Evolutionary conservation across 2,797 vertebrate species (phyloP).

Genomic region (Peromyscus attwateri): DNA sequence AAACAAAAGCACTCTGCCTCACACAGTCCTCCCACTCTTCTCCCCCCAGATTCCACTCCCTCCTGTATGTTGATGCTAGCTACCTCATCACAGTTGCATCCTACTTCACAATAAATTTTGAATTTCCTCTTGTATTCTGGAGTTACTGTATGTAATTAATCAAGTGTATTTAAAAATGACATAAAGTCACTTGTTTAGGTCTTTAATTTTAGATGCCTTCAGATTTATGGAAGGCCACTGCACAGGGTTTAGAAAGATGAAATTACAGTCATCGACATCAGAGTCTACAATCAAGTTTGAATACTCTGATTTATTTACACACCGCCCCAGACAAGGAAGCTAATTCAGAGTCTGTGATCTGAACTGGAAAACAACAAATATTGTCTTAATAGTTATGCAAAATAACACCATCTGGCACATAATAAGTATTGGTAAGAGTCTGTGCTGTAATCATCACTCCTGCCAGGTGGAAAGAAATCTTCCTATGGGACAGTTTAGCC

Average conservation of each 20-base stretch:
- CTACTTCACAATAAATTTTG: neutral
- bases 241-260: neutral
- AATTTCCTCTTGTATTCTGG: neutral
- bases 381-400: neutral
- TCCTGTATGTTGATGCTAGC: neutral
- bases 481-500: neutral
- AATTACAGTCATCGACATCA: neutral
- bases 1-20: neutral
- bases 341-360: constrained; percentile 18
- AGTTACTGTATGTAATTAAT: neutral
- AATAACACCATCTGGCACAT: neutral
- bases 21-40: too few relatives aligned
- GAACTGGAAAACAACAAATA: constrained; percentile 13
- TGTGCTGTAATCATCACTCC: neutral
- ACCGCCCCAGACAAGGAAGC: neutral
- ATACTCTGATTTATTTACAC: neutral
- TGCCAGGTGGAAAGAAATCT: neutral
- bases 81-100: neutral
- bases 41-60: neutral
- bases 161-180: constrained; percentile 6
- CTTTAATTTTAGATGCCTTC: constrained; percentile 4
- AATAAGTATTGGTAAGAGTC: neutral
- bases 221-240: neutral
- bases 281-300: neutral
- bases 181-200: neutral